A percentile compares a stretch with the other conserved stretches of the same genome.
These are phyloP conservation scores for Lucilia cuprina DNA, from an alignment of 1,140 invertebrate genomes.

Conservation along the genomic window DNA sequence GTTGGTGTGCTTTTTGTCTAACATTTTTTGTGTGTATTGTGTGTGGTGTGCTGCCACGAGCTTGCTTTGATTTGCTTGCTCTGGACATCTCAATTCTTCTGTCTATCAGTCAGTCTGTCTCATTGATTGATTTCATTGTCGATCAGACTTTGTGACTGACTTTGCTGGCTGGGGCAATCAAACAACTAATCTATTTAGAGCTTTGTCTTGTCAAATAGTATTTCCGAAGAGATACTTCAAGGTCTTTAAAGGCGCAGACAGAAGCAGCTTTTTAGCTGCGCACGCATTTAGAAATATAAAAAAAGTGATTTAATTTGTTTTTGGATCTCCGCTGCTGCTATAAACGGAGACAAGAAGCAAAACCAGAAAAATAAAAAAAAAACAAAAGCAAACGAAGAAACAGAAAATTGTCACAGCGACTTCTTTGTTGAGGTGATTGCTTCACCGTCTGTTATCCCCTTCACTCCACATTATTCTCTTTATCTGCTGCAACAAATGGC, in stretches of 20 bases:
- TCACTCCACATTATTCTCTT: conserved; percentile 38
- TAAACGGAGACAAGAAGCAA: conserved; percentile 16
- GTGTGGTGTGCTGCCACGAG: background rate
- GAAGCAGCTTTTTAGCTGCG: conserved; percentile 30
- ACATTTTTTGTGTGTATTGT: conserved; percentile 25
- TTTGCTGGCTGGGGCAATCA: background rate
- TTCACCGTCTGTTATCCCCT: conserved; percentile 1
- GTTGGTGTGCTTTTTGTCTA: conserved; percentile 10
- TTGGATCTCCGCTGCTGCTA: conserved; percentile 18
- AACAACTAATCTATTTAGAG: background rate
- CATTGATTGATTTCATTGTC: background rate
- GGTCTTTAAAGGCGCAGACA: conserved; percentile 14
- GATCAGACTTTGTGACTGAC: background rate
- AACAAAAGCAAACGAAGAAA: conserved; percentile 22
- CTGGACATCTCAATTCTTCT: background rate
- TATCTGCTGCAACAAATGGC: conserved; percentile 67
- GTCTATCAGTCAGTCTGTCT: background rate
- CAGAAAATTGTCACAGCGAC: conserved; percentile 9
- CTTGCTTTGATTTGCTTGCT: background rate
- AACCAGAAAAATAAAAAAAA: background rate
- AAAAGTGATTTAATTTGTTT: conserved; percentile 23
- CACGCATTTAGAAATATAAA: conserved; percentile 9
- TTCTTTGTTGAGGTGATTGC: conserved; percentile 29
- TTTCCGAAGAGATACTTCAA: conserved; percentile 22
- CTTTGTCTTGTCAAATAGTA: conserved; percentile 11